A percentile compares a stretch with the other conserved stretches of the same genome.
Evolutionary conservation across 2,797 vertebrate genomes (phyloP).

Genomic region (Lateolabrax maculatus): DNA sequence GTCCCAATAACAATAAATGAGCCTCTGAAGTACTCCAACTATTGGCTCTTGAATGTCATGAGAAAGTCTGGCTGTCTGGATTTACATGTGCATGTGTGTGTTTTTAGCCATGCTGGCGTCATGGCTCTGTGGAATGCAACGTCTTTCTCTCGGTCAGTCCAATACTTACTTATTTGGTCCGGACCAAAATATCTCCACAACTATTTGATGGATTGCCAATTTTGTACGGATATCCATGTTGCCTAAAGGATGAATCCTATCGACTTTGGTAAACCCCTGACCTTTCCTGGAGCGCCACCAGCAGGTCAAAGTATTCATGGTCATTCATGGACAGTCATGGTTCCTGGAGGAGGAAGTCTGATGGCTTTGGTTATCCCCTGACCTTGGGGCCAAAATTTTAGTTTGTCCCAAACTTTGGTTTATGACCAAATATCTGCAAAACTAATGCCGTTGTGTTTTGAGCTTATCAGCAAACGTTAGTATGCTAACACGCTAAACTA

Average conservation of each 20-base stretch:
- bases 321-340: no score
- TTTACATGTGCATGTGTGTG: neutral
- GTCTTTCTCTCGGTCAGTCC: neutral
- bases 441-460: neutral
- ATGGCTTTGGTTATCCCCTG: neutral
- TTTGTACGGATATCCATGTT: neutral
- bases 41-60: neutral
- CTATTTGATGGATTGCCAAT: neutral
- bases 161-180: no score
- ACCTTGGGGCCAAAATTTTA: no score
- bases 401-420: neutral
- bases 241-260: neutral
- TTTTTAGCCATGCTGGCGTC: neutral
- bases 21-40: neutral
- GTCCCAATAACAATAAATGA: slow-evolving; percentile 32
- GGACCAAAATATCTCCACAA: neutral
- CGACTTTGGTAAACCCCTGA: neutral
- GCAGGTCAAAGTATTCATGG: neutral
- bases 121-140: neutral
- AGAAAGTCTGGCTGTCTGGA: neutral
- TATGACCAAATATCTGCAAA: neutral
- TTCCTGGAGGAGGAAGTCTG: neutral
- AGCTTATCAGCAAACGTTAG: neutral
- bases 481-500: neutral
- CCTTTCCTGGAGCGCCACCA: no score